Evolutionary conservation across 2,797 vertebrate genomes (phyloP), one percentile per base, ranked within the genome.

Genomic region (Oophaga sylvatica): DNA sequence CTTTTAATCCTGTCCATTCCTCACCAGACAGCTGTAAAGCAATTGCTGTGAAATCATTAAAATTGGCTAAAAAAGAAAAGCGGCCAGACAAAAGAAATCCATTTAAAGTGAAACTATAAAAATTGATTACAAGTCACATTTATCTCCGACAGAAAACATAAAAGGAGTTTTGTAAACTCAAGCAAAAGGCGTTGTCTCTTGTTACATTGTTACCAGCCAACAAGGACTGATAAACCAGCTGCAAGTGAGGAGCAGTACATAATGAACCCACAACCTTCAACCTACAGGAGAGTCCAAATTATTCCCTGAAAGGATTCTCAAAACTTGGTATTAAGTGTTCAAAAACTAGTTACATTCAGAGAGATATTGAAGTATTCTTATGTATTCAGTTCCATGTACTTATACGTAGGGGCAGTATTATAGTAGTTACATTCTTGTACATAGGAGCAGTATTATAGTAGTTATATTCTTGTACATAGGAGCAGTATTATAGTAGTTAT

Each of bases 1-100:
- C 81, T 57, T 83, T 59, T 83, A 83, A 83, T 83, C 81, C 67
- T n/a, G 22, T n/a, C 63, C 63, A 26, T n/a, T 57, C 81, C 48
- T 83, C 48, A 12, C 5, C 48, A 48, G 48, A 70, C n/a, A 8
- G 16, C 65, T 53, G 48, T 26, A 29, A 56, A 70, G 65, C 45
- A 22, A 70, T 20, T 70, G 65, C 65, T 71, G 81, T 22, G 65
- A 68, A 57, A 57, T 56, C 80, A 68, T 48, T 83, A 83, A 56
- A 70, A 80, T 80, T 35, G 57, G 76, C n/a, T 26, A 29, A 53
- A 68, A 48, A 29, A 67, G 20, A 81, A 13, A 8, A 35, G 62
- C 6, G 45, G 20, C 19, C 7, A 56, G n/a, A 26, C 48, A 73
- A 73, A 48, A 26, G 12, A 48, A 81, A 68, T 68, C 63, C 62